A percentile compares a stretch with the other conserved stretches of the same genome.
Evolutionary conservation across 2,888 invertebrate genomes (phyloP).

Genomic region (Embidobia sp.): DNA sequence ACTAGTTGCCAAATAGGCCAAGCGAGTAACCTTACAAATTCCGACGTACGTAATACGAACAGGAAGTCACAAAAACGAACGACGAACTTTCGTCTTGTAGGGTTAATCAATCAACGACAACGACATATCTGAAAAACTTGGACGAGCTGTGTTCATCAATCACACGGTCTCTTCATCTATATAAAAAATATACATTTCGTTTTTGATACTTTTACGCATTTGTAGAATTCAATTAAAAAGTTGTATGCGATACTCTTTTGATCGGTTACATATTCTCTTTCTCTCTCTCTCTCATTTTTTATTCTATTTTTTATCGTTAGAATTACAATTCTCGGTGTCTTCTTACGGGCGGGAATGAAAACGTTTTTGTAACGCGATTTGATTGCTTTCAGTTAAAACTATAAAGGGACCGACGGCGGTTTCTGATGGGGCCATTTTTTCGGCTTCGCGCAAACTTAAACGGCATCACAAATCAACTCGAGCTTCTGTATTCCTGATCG

Average conservation of each 20-base stretch:
- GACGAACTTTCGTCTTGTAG: slow-evolving; percentile 65
- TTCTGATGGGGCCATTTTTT: no score
- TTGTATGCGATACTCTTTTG: slow-evolving; percentile 58
- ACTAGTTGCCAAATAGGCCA: slow-evolving; percentile 63
- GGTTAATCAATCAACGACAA: slow-evolving; percentile 67
- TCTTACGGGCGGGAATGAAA: not conserved
- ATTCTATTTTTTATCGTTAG: slow-evolving; percentile 18
- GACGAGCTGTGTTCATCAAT: slow-evolving; percentile 66
- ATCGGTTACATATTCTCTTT: slow-evolving; percentile 41
- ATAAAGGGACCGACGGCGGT: not conserved
- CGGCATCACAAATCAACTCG: slow-evolving; percentile 10
- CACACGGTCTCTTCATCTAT: slow-evolving; percentile 65
- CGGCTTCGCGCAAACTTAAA: not conserved
- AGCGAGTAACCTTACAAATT: slow-evolving; percentile 62
- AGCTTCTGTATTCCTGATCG: slow-evolving; percentile 3
- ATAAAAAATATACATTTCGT: slow-evolving; percentile 65
- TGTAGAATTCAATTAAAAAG: slow-evolving; percentile 63
- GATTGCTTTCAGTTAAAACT: slow-evolving; percentile 41
- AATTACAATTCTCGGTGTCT: slow-evolving; percentile 50
- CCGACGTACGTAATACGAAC: slow-evolving; percentile 64
- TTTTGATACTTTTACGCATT: slow-evolving; percentile 64
- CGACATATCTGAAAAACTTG: slow-evolving; percentile 66
- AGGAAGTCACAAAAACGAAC: slow-evolving; percentile 64
- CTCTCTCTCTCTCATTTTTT: slow-evolving; percentile 24
- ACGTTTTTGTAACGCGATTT: slow-evolving; percentile 16